These are phyloP conservation scores for Oxystoma pomonae DNA, from an alignment of 2,888 invertebrate species.

Conservation along the genomic window DNA sequence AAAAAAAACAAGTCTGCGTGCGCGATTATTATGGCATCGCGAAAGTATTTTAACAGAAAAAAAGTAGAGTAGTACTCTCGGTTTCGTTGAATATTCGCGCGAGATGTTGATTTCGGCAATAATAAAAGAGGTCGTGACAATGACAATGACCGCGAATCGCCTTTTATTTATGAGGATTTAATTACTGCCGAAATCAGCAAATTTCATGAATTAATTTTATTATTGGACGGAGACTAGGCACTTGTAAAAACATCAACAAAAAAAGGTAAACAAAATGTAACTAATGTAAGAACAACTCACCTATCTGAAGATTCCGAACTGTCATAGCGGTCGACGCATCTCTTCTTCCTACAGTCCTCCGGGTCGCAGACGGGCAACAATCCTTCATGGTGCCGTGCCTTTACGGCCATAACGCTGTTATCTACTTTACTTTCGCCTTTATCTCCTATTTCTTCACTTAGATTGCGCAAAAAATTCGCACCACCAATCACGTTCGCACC, in stretches of 20 bases:
- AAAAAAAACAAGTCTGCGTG: not conserved
- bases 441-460: conserved; percentile 18
- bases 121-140: not conserved
- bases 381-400: conserved; percentile 36
- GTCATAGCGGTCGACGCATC: conserved; percentile 88
- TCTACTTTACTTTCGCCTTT: not conserved
- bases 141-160: not conserved
- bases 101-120: not conserved
- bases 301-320: conserved; percentile 93
- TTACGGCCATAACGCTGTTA: conserved; percentile 11
- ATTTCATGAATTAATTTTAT: not conserved
- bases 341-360: conserved; percentile 68
- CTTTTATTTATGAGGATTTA: not conserved
- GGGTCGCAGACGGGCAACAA: conserved; percentile 33
- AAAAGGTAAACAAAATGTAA: conserved; percentile 1
- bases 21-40: not conserved
- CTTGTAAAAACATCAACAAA: not conserved
- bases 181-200: not conserved
- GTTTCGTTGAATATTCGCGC: not conserved
- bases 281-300: conserved; percentile 39
- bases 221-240: not conserved
- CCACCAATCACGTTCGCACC: conserved; percentile 54
- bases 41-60: not conserved
- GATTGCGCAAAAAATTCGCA: conserved; percentile 44
- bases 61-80: not conserved